Evolutionary conservation across 2,888 invertebrate genomes (phyloP).

Genomic region (Andrena chrysosceles): DNA sequence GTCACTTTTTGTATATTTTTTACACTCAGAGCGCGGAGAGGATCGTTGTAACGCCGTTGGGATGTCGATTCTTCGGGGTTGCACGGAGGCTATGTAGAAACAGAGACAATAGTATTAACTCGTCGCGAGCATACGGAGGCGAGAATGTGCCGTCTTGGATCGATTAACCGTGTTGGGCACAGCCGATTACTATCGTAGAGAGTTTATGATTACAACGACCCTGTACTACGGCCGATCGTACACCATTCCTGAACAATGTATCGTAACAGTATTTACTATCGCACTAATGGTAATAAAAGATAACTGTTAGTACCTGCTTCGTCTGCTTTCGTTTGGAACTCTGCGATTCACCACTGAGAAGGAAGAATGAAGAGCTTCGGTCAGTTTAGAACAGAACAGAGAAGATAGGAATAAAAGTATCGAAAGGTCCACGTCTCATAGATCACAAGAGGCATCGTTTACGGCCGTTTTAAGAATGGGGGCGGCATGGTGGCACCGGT

Average conservation of each 20-base stretch:
- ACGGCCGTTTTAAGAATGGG: not conserved
- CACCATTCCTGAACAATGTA: slow-evolving; percentile 82
- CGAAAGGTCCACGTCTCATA: not conserved
- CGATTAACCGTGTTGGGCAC: slow-evolving; percentile 60
- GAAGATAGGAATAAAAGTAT: not conserved
- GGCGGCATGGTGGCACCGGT: not conserved
- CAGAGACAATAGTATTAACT: slow-evolving; percentile 72
- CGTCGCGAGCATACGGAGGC: slow-evolving; percentile 42
- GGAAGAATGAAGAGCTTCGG: not conserved
- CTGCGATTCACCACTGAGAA: not conserved
- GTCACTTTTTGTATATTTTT: slow-evolving; percentile 62
- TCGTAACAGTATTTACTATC: slow-evolving; percentile 83
- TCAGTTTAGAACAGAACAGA: too few species aligned
- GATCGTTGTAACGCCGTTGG: slow-evolving; percentile 25
- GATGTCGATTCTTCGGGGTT: slow-evolving; percentile 41
- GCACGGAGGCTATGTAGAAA: slow-evolving; percentile 68
- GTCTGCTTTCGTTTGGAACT: slow-evolving; percentile 5
- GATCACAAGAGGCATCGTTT: not conserved
- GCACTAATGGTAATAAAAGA: slow-evolving; percentile 80
- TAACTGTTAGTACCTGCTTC: slow-evolving; percentile 75
- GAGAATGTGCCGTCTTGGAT: slow-evolving; percentile 37
- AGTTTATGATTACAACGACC: slow-evolving; percentile 64
- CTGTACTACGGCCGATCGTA: slow-evolving; percentile 77
- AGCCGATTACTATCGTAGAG: slow-evolving; percentile 58
- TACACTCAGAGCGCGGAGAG: not conserved